Base-by-base conservation (phyloP, 2,797 vertebrate genomes). In the Pygocentrus nattereri region DNA sequence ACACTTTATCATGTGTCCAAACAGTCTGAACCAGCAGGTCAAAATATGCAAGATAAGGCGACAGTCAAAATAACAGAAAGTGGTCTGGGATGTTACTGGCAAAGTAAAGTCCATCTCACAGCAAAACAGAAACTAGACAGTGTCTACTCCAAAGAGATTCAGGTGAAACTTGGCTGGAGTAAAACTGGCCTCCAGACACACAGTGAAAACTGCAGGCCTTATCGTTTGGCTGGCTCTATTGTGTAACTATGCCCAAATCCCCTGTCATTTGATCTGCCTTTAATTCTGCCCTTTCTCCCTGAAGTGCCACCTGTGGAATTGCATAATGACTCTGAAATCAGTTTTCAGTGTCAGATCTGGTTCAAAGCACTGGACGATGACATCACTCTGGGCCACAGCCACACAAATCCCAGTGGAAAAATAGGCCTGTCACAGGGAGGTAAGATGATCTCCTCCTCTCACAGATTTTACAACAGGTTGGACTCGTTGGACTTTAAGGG, bases 301-400 rank as follows among this genome's bases (percentile, higher is more conserved):
- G 44, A 78, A 73, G 70, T 81, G 84, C 87, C 94, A 95, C 94
- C 94, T 93, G 94, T 88, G 90, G 85, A 74, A 71, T 92, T 93
- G 91, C 86, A 44, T 91, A 93, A 94, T 85, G 79, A 86, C 83
- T 84, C 81, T 85, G 78, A 91, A 91, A 85, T 90, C 84, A 73
- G 83, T 85, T 86, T 81, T 88, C 38, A 87, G 84, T 79, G 82
- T 75, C 74, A 50, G 49, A 88, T 85, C 76, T 77, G 80, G 86
- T 88, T 91, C 86, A 56, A 77, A 85, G 86, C 87, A 85, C 86
- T 15, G 76, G 87, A 84, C 87, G 58, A 90, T 94, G 92, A 95
- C 84, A 79, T 89, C 94, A 94, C 90, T 78, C 21, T 41, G 65
- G 65, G 79, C 86, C 59, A 56, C 80, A 85, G 74, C 27, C 83